phyloP scores from a whole-genome alignment of 2,113 vertebrate species.

The Crotophaga sulcirostris region DNA sequence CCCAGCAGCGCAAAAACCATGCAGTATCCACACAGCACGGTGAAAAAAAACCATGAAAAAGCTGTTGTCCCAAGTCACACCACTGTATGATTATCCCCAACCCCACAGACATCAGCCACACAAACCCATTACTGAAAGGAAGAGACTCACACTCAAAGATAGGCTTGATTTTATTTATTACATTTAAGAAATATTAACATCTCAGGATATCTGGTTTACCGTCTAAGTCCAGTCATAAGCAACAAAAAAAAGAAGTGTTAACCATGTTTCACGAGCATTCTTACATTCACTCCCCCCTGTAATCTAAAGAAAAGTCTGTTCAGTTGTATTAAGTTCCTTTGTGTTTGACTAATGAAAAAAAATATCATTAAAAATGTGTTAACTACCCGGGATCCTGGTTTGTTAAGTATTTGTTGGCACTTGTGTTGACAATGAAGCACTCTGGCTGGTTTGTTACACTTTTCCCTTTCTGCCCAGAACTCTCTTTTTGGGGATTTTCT shows the following conservation, averaged over 20 bases:
- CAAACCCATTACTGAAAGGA: slow-evolving; percentile 56
- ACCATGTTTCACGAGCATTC: slow-evolving; percentile 75
- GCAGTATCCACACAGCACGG: not conserved
- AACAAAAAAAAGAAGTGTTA: slow-evolving; percentile 77
- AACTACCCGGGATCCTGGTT: slow-evolving; percentile 70
- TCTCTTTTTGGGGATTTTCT: not conserved
- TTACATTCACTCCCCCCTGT: slow-evolving; percentile 65
- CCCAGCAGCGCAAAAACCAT: not conserved
- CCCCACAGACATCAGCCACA: not conserved
- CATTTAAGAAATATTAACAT: slow-evolving; percentile 82
- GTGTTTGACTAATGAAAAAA: slow-evolving; percentile 57
- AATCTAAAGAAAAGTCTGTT: slow-evolving; percentile 72
- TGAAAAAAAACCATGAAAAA: not conserved
- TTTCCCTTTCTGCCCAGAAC: slow-evolving; percentile 18
- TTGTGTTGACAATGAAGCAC: slow-evolving; percentile 66
- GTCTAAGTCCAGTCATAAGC: slow-evolving; percentile 80
- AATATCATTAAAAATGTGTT: slow-evolving; percentile 47
- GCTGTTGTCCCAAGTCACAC: not conserved
- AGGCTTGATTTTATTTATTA: slow-evolving; percentile 82
- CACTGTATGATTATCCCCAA: not conserved
- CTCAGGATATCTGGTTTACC: slow-evolving; percentile 75
- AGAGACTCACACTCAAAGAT: slow-evolving; percentile 51
- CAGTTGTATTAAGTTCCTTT: slow-evolving; percentile 59
- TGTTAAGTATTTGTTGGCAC: slow-evolving; percentile 70
- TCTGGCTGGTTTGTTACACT: slow-evolving; percentile 48